phyloP scores from a whole-genome alignment of 2,113 vertebrate genomes.

The Hucho hucho region DNA sequence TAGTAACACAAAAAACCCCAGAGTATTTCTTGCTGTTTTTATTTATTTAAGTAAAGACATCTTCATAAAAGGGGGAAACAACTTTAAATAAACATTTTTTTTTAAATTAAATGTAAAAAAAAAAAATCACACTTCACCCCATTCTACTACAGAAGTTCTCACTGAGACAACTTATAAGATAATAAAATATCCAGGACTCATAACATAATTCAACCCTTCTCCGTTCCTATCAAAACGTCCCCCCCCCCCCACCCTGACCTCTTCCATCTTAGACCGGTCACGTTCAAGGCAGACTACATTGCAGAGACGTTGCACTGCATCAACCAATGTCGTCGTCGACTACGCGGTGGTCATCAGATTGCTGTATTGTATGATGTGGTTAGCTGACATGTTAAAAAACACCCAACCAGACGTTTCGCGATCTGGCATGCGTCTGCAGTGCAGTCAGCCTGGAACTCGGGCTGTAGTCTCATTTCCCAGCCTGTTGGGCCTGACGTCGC shows the following conservation, averaged over 20 bases:
- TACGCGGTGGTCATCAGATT: no score
- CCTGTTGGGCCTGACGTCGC: constrained; percentile 94
- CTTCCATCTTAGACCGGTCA: no score
- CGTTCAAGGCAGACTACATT: no score
- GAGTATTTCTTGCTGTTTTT: not conserved
- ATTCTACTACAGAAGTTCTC: constrained; percentile 9
- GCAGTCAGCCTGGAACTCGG: no score
- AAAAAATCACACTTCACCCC: constrained; percentile 12
- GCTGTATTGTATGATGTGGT: no score
- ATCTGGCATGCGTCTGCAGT: no score
- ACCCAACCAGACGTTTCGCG: no score
- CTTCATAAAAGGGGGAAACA: no score
- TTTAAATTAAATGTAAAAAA: no score
- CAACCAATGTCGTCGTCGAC: not conserved
- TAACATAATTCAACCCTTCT: not conserved
- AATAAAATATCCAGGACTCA: constrained; percentile 1
- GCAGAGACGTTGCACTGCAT: not conserved
- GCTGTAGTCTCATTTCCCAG: constrained; percentile 83
- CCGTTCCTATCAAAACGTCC: not conserved
- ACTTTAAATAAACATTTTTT: constrained; percentile 50
- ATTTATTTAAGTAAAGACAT: not conserved
- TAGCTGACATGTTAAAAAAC: no score
- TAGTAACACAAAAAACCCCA: not conserved
- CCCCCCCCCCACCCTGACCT: not conserved
- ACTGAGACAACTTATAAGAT: constrained; percentile 18